Evolutionary conservation across 2,113 vertebrate species (phyloP).

Genomic region (Dromaius novaehollandiae): DNA sequence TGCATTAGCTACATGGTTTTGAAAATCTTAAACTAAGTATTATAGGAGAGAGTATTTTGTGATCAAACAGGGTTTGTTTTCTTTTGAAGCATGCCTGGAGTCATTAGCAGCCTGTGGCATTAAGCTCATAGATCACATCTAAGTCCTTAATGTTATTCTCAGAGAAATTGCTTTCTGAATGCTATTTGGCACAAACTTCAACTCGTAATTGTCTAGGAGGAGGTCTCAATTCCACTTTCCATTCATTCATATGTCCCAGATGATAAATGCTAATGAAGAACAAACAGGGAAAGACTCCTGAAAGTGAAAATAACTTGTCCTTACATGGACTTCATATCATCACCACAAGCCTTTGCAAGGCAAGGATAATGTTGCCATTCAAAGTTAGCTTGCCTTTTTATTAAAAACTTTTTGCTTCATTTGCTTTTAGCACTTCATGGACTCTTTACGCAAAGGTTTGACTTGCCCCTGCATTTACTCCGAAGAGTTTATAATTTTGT

Average conservation of each 20-base stretch:
- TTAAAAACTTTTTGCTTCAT: background rate
- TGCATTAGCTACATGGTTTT: background rate
- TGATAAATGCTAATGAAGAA: background rate
- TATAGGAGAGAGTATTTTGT: background rate
- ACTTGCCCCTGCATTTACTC: background rate
- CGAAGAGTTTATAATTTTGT: background rate
- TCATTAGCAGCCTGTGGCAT: background rate
- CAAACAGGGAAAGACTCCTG: background rate
- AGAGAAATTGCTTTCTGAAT: conserved; percentile 3
- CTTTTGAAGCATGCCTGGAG: background rate
- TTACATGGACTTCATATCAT: background rate
- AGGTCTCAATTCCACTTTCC: background rate
- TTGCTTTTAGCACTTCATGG: background rate
- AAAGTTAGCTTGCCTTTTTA: background rate
- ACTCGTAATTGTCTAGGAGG: background rate
- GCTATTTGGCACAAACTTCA: background rate
- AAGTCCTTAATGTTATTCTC: background rate
- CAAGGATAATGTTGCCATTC: background rate
- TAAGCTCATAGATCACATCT: background rate
- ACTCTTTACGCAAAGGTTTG: background rate
- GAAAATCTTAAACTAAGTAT: background rate
- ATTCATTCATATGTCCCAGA: background rate
- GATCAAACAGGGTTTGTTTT: background rate
- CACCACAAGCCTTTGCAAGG: background rate
- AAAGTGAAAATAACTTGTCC: background rate